Percentiles rank a stretch among this genome's conserved stretches.
phyloP scores from a whole-genome alignment of 2,113 vertebrate species.

The Anoura caudifer region DNA sequence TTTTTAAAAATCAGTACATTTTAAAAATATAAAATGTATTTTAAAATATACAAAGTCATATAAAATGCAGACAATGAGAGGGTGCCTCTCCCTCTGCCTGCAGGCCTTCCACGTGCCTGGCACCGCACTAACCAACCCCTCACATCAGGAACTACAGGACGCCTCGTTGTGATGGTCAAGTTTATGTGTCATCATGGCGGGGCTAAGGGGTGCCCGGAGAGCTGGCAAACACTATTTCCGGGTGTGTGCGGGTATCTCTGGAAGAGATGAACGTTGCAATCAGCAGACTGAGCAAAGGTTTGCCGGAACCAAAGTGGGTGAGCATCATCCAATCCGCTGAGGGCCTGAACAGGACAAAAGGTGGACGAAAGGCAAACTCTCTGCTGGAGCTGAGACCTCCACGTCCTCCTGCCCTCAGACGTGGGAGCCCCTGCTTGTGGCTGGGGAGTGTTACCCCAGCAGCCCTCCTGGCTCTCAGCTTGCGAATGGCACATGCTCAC shows the following conservation, averaged over 20 bases:
- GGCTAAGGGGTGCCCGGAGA: neutral
- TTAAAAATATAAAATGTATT: neutral
- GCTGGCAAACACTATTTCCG: neutral
- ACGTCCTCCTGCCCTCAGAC: neutral
- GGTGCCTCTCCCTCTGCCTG: neutral
- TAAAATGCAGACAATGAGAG: neutral
- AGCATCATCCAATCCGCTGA: accelerated
- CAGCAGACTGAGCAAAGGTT: neutral
- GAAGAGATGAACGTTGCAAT: neutral
- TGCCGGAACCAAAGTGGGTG: neutral
- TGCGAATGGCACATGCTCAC: accelerated
- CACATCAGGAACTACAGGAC: neutral
- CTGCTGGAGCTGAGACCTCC: neutral
- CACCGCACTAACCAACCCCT: neutral
- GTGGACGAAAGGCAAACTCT: no score
- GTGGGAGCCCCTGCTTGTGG: no score
- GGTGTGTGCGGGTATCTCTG: neutral
- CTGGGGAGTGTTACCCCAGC: no score
- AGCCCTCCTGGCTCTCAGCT: neutral
- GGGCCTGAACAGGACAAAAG: neutral
- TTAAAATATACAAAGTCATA: neutral
- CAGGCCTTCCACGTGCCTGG: neutral
- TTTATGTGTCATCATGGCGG: accelerated
- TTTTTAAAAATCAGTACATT: neutral
- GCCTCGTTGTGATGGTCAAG: neutral